Evolutionary conservation across 1,140 invertebrate species (phyloP).

Genomic region (Oscheius sp.): DNA sequence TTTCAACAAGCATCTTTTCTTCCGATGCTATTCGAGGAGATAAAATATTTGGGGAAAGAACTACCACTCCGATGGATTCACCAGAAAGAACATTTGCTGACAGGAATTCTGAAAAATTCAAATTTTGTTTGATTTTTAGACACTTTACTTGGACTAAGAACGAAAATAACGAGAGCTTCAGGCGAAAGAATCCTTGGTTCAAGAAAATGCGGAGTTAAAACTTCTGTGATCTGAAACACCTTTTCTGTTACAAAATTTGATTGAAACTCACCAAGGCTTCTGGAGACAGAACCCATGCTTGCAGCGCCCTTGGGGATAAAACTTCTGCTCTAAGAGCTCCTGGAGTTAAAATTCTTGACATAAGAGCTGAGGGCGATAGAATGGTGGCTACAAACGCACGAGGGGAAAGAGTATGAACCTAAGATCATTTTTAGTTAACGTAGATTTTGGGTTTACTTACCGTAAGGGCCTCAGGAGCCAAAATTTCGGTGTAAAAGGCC

Average conservation of each 20-base stretch:
- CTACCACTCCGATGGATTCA: conserved; percentile 37
- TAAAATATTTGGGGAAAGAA: conserved; percentile 37
- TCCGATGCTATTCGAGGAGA: conserved; percentile 38
- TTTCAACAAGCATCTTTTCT: conserved; percentile 29
- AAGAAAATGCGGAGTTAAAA: conserved; percentile 38
- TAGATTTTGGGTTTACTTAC: not conserved
- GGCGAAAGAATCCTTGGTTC: conserved; percentile 38
- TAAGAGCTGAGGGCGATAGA: conserved; percentile 31
- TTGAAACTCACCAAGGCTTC: conserved; percentile 30
- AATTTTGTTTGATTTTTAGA: conserved; percentile 3
- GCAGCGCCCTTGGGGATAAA: conserved; percentile 35
- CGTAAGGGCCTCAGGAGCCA: not conserved
- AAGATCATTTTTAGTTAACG: not conserved
- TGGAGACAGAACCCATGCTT: conserved; percentile 38
- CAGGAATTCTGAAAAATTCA: conserved; percentile 28
- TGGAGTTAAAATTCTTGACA: conserved; percentile 33
- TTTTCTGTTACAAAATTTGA: not conserved
- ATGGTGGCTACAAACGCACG: conserved; percentile 40
- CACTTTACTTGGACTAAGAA: conserved; percentile 40
- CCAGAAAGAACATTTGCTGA: conserved; percentile 29
- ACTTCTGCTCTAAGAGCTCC: conserved; percentile 41
- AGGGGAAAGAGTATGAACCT: conserved; percentile 30
- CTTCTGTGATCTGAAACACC: conserved; percentile 11
- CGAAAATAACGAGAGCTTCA: conserved; percentile 37
- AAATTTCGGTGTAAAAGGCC: not conserved